phyloP scores from a whole-genome alignment of 2,888 invertebrate species.

The Strigamia transsilvanica region DNA sequence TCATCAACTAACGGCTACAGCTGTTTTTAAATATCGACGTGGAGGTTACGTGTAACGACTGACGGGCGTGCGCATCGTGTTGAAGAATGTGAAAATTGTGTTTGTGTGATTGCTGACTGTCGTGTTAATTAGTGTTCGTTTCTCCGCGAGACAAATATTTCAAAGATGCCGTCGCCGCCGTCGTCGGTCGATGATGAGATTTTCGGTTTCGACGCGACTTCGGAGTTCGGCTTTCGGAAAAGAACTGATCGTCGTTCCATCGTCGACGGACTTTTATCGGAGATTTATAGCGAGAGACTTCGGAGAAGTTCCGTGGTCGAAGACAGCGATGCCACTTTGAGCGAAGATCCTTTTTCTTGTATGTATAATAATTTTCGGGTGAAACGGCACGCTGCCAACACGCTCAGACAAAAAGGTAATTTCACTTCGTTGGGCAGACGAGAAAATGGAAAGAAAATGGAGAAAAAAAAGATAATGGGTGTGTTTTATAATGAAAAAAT shows the following conservation, averaged over 20 bases:
- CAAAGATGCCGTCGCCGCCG: constrained; percentile 32
- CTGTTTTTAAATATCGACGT: constrained; percentile 10
- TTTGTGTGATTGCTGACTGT: background rate
- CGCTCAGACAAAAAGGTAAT: constrained; percentile 35
- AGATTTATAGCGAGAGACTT: constrained; percentile 53
- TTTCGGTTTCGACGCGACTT: background rate
- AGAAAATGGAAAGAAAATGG: background rate
- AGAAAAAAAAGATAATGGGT: background rate
- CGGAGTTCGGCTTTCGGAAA: background rate
- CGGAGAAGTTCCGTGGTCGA: constrained; percentile 52
- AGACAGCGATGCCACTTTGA: constrained; percentile 54
- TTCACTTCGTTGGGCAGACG: background rate
- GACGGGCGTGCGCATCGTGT: no score
- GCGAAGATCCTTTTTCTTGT: constrained; percentile 38
- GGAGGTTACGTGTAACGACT: background rate
- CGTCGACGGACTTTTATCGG: constrained; percentile 53
- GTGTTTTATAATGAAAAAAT: background rate
- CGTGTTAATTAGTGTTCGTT: background rate
- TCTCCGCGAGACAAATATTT: background rate
- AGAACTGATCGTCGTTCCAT: constrained; percentile 40
- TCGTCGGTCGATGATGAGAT: constrained; percentile 38
- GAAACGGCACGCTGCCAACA: constrained; percentile 41
- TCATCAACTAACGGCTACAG: background rate
- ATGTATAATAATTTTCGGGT: constrained; percentile 17
- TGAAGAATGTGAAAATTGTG: no score